Percentiles rank a stretch among this genome's conserved stretches.
phyloP scores from a whole-genome alignment of 2,888 invertebrate species.

The Eurois occulta region DNA sequence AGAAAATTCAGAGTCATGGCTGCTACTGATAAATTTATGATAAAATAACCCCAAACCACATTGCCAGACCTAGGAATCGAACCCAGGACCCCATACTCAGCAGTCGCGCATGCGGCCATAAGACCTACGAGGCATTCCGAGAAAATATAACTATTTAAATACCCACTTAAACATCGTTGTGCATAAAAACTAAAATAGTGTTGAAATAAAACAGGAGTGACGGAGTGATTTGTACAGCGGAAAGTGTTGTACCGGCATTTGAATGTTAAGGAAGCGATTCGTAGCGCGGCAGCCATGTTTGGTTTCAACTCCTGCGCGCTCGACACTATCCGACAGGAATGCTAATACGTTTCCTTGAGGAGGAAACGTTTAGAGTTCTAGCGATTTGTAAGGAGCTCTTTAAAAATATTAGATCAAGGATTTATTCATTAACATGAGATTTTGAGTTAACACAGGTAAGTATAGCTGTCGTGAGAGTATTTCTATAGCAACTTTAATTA shows the following conservation, averaged over 20 bases:
- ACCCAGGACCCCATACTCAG: neutral
- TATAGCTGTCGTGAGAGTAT: neutral
- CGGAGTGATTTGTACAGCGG: conserved; percentile 81
- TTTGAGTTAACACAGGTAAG: neutral
- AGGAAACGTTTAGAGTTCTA: conserved; percentile 47
- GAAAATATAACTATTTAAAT: conserved; percentile 21
- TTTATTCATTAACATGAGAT: neutral
- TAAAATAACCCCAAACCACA: neutral
- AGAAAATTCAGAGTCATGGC: neutral
- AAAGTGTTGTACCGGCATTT: conserved; percentile 79
- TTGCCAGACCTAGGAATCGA: neutral
- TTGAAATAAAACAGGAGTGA: conserved; percentile 73
- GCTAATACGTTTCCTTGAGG: conserved; percentile 77
- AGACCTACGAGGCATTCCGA: neutral
- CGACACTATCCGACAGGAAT: conserved; percentile 78
- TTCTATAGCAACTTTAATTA: neutral
- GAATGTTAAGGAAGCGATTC: conserved; percentile 78
- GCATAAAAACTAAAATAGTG: conserved; percentile 40
- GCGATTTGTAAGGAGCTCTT: conserved; percentile 35
- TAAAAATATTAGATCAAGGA: neutral
- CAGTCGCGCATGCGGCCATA: neutral
- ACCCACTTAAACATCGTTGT: conserved; percentile 7
- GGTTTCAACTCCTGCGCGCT: conserved; percentile 72
- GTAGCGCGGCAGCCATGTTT: conserved; percentile 75
- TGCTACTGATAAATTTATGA: neutral